Evolutionary conservation across 2,797 vertebrate genomes (phyloP), one percentile per base, ranked within the genome.

Genomic region (Serranus cabrilla): DNA sequence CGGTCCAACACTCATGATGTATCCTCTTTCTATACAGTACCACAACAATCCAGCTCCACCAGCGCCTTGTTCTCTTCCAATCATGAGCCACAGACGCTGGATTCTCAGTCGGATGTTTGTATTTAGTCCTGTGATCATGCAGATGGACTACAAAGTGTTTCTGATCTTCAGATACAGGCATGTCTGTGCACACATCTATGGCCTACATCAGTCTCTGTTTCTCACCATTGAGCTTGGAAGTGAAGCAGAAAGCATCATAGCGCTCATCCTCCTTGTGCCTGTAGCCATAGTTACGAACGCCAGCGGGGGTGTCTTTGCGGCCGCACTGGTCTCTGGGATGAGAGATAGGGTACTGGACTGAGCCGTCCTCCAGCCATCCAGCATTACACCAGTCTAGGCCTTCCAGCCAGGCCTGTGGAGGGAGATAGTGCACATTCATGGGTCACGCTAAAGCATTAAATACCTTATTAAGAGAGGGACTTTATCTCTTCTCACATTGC

Each of bases 311-410:
- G 72, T 97, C 95, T 54, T 95, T 96, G 46, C 89, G 89, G n/a
- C 98, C 97, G 2, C 97, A 99, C 71, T 95, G 81, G 68, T 97
- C 97, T 27, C 97, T 94, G 2, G 97, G 97, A 83, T 95, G 95
- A 74, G 96, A 91, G 85, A 99, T 97, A 3, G 98, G 98, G 37
- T 99, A 98, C 71, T 98, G 97, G 75, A 99, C 98, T 0, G 98
- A 98, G 39, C 97, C 97, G 2, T 99, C 98, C 50, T 97, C 93
- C 85, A 99, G 89, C 98, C 98, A 99, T 27, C 98, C 98, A 0
- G 98, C 98, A 16, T 98, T 98, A 90, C 98, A 99, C 98, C 98
- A 99, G 88, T 99, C 97, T 82, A 99, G 88, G 0, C 97, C 98
- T 1, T 97, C 96, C 74, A 96, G 89, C 97, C 97, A 99, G 40